These are phyloP conservation scores for Falcunculus frontatus DNA, from an alignment of 2,113 vertebrate species.

Conservation along the genomic window DNA sequence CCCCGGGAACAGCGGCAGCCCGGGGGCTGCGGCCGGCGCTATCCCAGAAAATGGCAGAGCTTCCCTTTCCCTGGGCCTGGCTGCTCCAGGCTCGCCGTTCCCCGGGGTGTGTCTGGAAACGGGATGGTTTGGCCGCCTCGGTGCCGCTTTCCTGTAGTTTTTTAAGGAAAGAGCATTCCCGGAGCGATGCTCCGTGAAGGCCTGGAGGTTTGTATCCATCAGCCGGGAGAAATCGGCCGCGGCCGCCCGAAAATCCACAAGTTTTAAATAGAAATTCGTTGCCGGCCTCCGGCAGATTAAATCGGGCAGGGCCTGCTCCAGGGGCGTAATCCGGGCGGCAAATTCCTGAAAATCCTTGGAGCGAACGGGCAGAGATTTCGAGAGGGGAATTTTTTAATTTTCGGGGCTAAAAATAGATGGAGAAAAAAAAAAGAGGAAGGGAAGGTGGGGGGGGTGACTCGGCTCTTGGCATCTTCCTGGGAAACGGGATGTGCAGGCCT, in stretches of 20 bases:
- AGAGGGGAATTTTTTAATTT: background rate
- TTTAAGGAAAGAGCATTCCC: background rate
- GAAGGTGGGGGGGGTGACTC: background rate
- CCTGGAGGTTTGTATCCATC: background rate
- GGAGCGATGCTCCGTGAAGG: fast-evolving
- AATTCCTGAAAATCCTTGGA: background rate
- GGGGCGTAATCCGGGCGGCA: background rate
- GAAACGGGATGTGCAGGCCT: background rate
- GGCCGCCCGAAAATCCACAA: background rate
- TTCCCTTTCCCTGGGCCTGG: background rate
- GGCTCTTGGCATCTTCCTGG: background rate
- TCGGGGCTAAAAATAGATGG: background rate
- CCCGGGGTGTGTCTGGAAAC: background rate
- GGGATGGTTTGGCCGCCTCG: background rate
- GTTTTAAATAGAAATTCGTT: background rate
- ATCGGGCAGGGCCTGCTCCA: background rate
- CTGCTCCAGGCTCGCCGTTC: background rate
- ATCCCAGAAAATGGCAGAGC: background rate
- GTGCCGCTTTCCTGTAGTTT: no score
- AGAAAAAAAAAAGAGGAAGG: background rate
- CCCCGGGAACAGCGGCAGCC: background rate
- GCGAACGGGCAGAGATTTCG: fast-evolving
- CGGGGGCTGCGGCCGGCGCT: background rate
- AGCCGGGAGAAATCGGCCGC: background rate
- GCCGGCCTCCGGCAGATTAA: background rate